phyloP scores from a whole-genome alignment of 2,888 invertebrate genomes.

The Tricholauxania praeusta region DNA sequence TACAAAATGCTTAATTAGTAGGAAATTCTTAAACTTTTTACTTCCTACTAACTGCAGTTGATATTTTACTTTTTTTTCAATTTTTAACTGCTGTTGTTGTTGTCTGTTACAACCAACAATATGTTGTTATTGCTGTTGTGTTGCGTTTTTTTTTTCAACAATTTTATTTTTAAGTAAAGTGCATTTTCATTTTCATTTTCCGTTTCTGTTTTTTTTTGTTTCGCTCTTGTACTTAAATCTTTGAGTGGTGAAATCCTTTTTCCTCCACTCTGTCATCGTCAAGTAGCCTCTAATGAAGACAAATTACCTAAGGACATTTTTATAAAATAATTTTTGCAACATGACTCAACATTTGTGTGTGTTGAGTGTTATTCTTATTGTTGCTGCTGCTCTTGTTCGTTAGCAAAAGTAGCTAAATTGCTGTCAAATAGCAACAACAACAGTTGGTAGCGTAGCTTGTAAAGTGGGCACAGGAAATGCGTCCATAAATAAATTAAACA shows the following conservation, averaged over 20 bases:
- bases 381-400: no score
- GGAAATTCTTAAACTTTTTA: constrained; percentile 44
- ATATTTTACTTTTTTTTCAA: not conserved
- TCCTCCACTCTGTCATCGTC: constrained; percentile 20
- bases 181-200: not conserved
- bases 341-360: constrained; percentile 34
- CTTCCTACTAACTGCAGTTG: not conserved
- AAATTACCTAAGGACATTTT: constrained; percentile 67
- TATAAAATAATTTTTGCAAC: constrained; percentile 62
- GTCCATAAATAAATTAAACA: constrained; percentile 37
- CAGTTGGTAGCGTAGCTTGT: constrained; percentile 6
- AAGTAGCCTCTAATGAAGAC: constrained; percentile 70
- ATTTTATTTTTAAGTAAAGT: not conserved
- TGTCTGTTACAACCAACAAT: not conserved
- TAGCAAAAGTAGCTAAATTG: constrained; percentile 42
- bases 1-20: constrained; percentile 58
- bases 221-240: not conserved
- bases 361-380: no score
- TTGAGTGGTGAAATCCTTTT: not conserved
- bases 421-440: constrained; percentile 23
- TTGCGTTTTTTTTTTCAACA: not conserved
- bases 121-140: no score
- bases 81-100: constrained; percentile 5
- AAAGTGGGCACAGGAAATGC: constrained; percentile 33
- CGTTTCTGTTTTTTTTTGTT: not conserved